Base-by-base conservation (phyloP, 2,888 invertebrate species). In the Geotrupes spiniger region DNA sequence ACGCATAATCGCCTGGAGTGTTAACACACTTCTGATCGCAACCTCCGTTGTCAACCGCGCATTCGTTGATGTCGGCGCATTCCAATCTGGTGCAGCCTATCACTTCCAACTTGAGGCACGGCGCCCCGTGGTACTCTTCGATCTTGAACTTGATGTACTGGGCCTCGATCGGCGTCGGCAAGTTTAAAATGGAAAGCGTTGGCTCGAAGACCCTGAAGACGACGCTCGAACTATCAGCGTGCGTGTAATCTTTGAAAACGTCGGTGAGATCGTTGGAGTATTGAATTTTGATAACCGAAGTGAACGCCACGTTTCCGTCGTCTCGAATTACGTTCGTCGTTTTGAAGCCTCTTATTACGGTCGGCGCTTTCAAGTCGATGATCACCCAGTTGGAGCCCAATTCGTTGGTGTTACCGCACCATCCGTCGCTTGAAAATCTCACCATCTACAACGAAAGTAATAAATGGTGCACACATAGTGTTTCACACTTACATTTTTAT, bases 21-120 rank as follows among this genome's bases (percentile, higher is more conserved):
- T 94, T 95, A 33, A 92, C 79, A 73, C 94, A 95, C 73, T 92
- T 92, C 64, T 94, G 94, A 64, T 93, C 90, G 71, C 94, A 95
- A 10, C 93, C 93, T 9, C 94, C 94, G 64, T 94, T 94, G 58
- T 86, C 84, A 21, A 80, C 81, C 36, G 81, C 80, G 66, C 94
- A 95, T 69, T 95, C 94, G 64, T 95, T 93, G 36, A 92, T 80
- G 65, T 95, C 94, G 10, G 82, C 78, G 67, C 94, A 95, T 65
- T 94, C 93, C 57, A 93, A 77, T 57, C 93, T 80, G 0, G 91
- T 89, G 66, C 94, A 94, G 11, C 94, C 94, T 91, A 93, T 93
- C 27, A 93, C 79, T 78, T 94, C 94, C 49, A 94, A 74, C 69
- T 92, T 89, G 50, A 94, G 74, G 65, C 94, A 95, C 1, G 94